Conservation (phyloP, 2,888 invertebrate genomes). For the Bombylius major region DNA sequence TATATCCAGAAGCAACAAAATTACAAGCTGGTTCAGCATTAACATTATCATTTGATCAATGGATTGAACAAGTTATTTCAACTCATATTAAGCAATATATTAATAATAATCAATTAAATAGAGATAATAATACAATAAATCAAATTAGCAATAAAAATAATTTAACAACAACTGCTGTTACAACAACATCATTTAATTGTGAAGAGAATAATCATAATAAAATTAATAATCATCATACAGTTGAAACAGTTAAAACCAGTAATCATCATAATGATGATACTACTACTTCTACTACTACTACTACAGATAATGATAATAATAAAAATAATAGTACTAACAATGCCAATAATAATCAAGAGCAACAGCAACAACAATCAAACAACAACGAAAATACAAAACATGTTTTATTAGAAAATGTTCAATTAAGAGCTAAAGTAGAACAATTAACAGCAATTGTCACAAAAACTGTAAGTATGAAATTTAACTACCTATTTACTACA, state of each 20-base stretch:
- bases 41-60: slow-evolving; percentile 30
- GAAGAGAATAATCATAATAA: slow-evolving; percentile 22
- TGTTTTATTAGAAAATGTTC: slow-evolving; percentile 47
- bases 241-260: background rate
- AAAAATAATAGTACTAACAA: slow-evolving; percentile 18
- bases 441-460: slow-evolving; percentile 63
- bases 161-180: background rate
- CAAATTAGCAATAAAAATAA: slow-evolving; percentile 13
- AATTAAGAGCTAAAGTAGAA: slow-evolving; percentile 49
- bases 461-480: slow-evolving; percentile 51
- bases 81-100: slow-evolving; percentile 27
- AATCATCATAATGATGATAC: background rate
- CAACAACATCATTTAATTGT: background rate
- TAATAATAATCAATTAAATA: slow-evolving; percentile 19
- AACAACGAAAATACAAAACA: slow-evolving; percentile 22
- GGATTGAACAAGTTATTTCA: slow-evolving; percentile 31
- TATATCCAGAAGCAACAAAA: slow-evolving; percentile 32
- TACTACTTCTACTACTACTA: background rate
- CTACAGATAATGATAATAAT: slow-evolving; percentile 17
- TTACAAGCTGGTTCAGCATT: slow-evolving; percentile 25
- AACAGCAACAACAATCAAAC: slow-evolving; percentile 12
- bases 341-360: slow-evolving; percentile 12
- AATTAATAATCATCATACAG: slow-evolving; percentile 25
- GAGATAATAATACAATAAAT: slow-evolving; percentile 14
- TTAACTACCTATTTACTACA: background rate